Conservation (phyloP, 2,888 invertebrate species). For the Tridacna gigas region DNA sequence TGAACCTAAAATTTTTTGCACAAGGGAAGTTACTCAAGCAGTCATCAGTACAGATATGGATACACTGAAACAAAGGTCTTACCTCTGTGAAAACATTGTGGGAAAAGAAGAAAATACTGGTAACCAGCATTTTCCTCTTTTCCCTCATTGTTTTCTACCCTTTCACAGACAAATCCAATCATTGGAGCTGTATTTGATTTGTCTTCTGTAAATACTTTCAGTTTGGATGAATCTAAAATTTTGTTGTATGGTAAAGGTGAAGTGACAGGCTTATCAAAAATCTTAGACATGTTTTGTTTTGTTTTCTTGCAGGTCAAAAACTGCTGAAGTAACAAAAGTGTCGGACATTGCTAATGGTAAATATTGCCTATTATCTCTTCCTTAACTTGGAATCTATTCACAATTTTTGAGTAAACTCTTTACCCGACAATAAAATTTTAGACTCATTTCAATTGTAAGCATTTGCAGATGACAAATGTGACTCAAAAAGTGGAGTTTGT, state of each 20-base stretch:
- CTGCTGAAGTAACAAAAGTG: conserved; percentile 16
- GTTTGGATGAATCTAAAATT: neutral
- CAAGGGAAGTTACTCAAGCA: neutral
- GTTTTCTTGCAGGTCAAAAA: conserved; percentile 22
- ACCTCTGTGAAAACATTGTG: neutral
- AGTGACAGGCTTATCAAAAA: neutral
- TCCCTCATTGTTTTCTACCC: neutral
- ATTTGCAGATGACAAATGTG: too few species aligned
- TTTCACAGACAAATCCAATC: neutral
- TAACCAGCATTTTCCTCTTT: neutral
- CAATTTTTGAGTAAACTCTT: too few species aligned
- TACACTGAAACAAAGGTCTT: neutral
- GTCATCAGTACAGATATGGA: neutral
- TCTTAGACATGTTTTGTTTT: neutral
- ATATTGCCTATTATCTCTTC: neutral
- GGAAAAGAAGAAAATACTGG: neutral
- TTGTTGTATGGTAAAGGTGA: neutral
- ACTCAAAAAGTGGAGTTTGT: too few species aligned
- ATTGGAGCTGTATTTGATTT: neutral
- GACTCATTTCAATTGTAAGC: too few species aligned
- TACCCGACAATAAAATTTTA: too few species aligned
- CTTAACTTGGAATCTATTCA: neutral
- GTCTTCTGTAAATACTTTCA: neutral
- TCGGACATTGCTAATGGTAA: conserved; percentile 20
- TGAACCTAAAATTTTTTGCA: neutral